A percentile compares a stretch with the other conserved stretches of the same genome.
phyloP scores from a whole-genome alignment of 1,140 invertebrate genomes.

The Elysia chlorotica region DNA sequence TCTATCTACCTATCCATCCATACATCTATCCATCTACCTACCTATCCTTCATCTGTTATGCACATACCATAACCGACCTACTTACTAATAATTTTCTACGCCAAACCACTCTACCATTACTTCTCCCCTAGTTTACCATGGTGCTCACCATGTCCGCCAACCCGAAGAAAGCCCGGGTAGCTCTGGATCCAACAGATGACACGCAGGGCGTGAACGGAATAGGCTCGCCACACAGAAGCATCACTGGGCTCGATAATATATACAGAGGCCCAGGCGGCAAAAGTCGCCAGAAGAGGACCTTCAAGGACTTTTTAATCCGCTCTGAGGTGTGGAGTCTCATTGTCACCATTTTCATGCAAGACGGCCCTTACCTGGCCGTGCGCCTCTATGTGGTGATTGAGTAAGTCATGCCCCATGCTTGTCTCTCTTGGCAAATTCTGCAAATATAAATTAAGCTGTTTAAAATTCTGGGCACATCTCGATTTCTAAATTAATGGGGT shows the following conservation, averaged over 20 bases:
- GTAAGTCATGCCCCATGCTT: too few species aligned
- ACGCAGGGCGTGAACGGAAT: not conserved
- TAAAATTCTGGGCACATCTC: not conserved
- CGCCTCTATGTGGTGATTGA: constrained; percentile 9
- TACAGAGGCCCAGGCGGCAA: constrained; percentile 13
- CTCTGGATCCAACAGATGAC: not conserved
- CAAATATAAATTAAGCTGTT: not conserved
- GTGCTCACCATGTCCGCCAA: constrained; percentile 38
- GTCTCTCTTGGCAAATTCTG: too few species aligned
- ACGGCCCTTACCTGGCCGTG: constrained; percentile 13
- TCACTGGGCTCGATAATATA: not conserved
- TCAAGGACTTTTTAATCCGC: constrained; percentile 25
- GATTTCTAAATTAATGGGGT: not conserved
- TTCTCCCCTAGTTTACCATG: constrained; percentile 57
- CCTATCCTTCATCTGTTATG: not conserved
- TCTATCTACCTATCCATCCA: not conserved
- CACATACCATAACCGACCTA: too few species aligned
- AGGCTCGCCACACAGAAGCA: not conserved
- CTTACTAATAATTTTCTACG: not conserved
- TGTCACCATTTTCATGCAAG: constrained; percentile 61
- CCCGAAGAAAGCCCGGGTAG: not conserved
- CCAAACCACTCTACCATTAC: not conserved
- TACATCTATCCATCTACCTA: not conserved
- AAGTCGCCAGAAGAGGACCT: not conserved
- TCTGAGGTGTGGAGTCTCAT: constrained; percentile 79